Percentiles rank a stretch among this genome's conserved stretches.
phyloP scores from a whole-genome alignment of 2,888 invertebrate genomes.

The Drosophila mulleri region DNA sequence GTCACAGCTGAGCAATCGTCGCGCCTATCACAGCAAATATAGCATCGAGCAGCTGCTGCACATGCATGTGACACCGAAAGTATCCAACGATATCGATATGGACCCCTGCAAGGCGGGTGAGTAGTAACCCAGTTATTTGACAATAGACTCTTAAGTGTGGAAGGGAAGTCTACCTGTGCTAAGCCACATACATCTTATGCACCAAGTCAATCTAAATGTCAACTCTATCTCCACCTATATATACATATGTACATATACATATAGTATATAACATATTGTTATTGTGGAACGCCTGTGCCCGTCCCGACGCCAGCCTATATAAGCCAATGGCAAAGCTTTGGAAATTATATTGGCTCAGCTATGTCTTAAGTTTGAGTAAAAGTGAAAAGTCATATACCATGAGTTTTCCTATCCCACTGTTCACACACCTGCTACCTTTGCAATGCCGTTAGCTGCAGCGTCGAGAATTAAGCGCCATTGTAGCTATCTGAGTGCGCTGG shows the following conservation, averaged over 20 bases:
- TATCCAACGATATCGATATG: conserved; percentile 91
- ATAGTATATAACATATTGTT: conserved; percentile 1
- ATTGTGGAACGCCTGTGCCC: conserved; percentile 4
- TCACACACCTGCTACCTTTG: background rate
- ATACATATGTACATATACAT: background rate
- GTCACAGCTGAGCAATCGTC: conserved; percentile 41
- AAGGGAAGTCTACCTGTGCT: too few relatives aligned
- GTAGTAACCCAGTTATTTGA: conserved; percentile 74
- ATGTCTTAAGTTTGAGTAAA: conserved; percentile 60
- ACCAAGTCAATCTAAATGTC: conserved; percentile 40
- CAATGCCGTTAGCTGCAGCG: conserved; percentile 49
- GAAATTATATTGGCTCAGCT: conserved; percentile 53
- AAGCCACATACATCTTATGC: conserved; percentile 8
- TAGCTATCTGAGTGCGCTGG: conserved; percentile 40
- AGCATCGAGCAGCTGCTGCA: conserved; percentile 89
- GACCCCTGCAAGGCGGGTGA: conserved; percentile 95
- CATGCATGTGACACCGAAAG: conserved; percentile 87
- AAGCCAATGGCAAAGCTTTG: conserved; percentile 33
- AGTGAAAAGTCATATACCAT: conserved; percentile 58
- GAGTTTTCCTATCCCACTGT: conserved; percentile 17
- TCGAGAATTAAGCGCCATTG: conserved; percentile 74
- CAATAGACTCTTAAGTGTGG: background rate
- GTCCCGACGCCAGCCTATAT: background rate
- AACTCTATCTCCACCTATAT: conserved; percentile 3
- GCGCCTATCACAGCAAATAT: conserved; percentile 85